Base-by-base conservation (phyloP, 2,888 invertebrate species). In the Chrysomela aeneicollis region DNA sequence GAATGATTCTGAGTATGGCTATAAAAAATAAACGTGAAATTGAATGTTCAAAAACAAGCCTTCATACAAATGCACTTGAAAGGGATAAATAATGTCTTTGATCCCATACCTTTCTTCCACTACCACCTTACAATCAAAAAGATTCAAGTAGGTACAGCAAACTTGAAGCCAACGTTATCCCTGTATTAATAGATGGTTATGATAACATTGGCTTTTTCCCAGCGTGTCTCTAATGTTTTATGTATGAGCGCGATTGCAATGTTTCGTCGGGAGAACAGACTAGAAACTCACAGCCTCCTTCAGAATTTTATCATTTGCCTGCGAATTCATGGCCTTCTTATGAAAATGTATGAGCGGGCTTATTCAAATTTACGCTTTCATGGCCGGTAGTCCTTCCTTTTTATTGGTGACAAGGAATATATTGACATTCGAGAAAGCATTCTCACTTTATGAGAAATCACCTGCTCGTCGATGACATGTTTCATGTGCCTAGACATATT, bases 291-390 rank as follows among this genome's bases (percentile, higher is more conserved):
- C 47, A 37, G 46, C 64, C 59, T 59, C 59, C 57, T 60, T 55
- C 42, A 42, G 60, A 63, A 67, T 69, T 65, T 67, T 69, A 64
- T 67, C 63, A 65, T 69, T 65, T 63, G 53, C 53, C 67, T 47
- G 65, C 55, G 65, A 69, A 69, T 67, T 69, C 65, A 51, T 64
- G 63, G 49, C 63, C 71, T 61, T 65, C 68, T 72, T 70, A 71
- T 72, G 68, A 72, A 71, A 73, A 69, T 69, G 68, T 67, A 70
- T 64, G 63, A 46, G 60, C 53, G 46, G 50, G 67, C 67, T 64
- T 70, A 72, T 69, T 72, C 68, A 67, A 64, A 73, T 73, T 71
- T 71, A 71, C 71, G 65, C 71, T 71, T 67, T 67, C 66, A 69
- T 59, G 66, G 62, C 63, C 52, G 66, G 66, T 63, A 65, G 67